Base-by-base conservation (phyloP, 2,888 invertebrate genomes). In the Metalampra italica region DNA sequence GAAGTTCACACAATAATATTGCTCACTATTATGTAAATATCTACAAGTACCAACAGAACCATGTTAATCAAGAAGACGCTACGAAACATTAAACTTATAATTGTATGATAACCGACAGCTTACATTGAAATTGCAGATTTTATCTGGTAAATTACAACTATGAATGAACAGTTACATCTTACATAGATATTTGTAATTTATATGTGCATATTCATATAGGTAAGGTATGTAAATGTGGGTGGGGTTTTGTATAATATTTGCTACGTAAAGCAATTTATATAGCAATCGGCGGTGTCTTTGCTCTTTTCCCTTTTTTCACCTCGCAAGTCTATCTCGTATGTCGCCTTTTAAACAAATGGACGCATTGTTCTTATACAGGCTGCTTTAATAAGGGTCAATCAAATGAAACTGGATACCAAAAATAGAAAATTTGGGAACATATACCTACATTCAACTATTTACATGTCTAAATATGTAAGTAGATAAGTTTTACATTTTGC, bases 111-210 rank as follows among this genome's bases (percentile, higher is more conserved):
- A 42, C 22, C 7, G 3, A 14, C 9, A 48, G n/a, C 48, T 53
- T 53, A 50, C 53, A 49, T 46, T 39, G 39, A 36, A 32, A 42
- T 41, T 46, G 49, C 47, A 52, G 56, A 56, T 60, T 54, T 54
- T 54, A 61, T 63, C 62, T n/a, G 7, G 22, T 52, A 46, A 49
- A 60, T 54, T 51, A 48, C 39, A 36, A 29, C 54, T 53, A 61
- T 57, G 55, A 57, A 57, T 50, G 49, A 44, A 62, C 63, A 51
- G 63, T 63, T 59, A 59, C 58, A 8, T 22, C 32, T 32, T 30
- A 30, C 30, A 5, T 30, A 30, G 34, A 34, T 34, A 36, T 36
- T 22, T 36, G 36, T 36, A 36, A 36, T 58, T 59, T 57, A 15
- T 49, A 54, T 57, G 38, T 30, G 29, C 11, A 15, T 9, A 39